phyloP scores from a whole-genome alignment of 2,113 vertebrate species.

The Coptodon rendalli region DNA sequence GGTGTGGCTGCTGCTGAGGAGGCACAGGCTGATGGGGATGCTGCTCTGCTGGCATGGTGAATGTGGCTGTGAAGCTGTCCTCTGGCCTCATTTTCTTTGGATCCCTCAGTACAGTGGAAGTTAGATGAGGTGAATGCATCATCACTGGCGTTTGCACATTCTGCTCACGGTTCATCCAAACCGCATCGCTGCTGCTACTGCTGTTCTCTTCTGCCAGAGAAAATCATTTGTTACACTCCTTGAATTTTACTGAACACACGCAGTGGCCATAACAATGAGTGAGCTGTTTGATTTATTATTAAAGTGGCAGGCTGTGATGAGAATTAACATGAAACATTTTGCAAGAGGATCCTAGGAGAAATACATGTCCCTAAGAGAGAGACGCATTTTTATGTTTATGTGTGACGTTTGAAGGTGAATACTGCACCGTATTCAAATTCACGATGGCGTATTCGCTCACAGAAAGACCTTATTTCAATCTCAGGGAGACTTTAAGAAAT shows the following conservation, averaged over 20 bases:
- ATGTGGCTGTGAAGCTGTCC: slow-evolving; percentile 84
- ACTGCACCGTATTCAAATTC: not conserved
- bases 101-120: slow-evolving; percentile 91
- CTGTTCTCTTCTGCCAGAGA: slow-evolving; percentile 86
- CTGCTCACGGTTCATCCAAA: slow-evolving; percentile 80
- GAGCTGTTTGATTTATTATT: not conserved
- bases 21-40: slow-evolving; percentile 55
- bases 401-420: not conserved
- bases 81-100: slow-evolving; percentile 85
- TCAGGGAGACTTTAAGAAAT: not conserved
- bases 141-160: slow-evolving; percentile 87
- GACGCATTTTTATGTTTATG: not conserved
- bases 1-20: slow-evolving; percentile 55
- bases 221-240: not conserved
- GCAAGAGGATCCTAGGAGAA: not conserved
- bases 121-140: slow-evolving; percentile 92
- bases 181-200: slow-evolving; percentile 82
- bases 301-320: not conserved
- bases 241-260: not conserved
- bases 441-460: not conserved
- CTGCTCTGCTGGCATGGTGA: slow-evolving; percentile 85
- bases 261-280: not conserved
- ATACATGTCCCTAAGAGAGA: not conserved
- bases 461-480: not conserved
- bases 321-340: not conserved